phyloP scores from a whole-genome alignment of 2,888 invertebrate genomes.

The Rotaria macrura region DNA sequence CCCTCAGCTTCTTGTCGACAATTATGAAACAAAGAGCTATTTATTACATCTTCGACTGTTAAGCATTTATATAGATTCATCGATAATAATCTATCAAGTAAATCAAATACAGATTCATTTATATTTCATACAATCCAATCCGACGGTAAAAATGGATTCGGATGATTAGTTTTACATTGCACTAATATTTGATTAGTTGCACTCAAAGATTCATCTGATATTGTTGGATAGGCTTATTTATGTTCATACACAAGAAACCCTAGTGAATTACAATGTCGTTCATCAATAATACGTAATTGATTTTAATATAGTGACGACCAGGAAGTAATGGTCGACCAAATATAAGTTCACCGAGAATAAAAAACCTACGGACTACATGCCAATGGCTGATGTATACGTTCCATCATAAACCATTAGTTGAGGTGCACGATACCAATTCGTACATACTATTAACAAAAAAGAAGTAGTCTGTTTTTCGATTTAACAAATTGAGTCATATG shows the following conservation, averaged over 20 bases:
- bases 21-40: too few relatives aligned
- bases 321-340: slow-evolving; percentile 30
- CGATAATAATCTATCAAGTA: background rate
- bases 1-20: too few relatives aligned
- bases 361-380: slow-evolving; percentile 37
- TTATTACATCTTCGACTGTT: background rate
- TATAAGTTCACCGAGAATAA: slow-evolving; percentile 36
- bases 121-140: background rate
- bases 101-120: background rate
- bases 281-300: background rate
- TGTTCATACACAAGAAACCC: background rate
- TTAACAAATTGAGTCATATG: background rate
- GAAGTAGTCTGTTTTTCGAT: too few relatives aligned
- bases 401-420: slow-evolving; percentile 34
- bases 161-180: background rate
- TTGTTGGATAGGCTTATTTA: background rate
- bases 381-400: slow-evolving; percentile 34
- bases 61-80: background rate
- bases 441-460: slow-evolving; percentile 32
- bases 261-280: background rate
- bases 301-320: background rate
- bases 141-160: background rate
- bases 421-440: slow-evolving; percentile 35
- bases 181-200: background rate
- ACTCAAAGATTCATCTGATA: background rate